Percentiles rank a stretch among this genome's conserved stretches.
Evolutionary conservation across 64 coral and sea anemone genomes (phyloP).

Genomic region (Stichodactyla helianthus): DNA sequence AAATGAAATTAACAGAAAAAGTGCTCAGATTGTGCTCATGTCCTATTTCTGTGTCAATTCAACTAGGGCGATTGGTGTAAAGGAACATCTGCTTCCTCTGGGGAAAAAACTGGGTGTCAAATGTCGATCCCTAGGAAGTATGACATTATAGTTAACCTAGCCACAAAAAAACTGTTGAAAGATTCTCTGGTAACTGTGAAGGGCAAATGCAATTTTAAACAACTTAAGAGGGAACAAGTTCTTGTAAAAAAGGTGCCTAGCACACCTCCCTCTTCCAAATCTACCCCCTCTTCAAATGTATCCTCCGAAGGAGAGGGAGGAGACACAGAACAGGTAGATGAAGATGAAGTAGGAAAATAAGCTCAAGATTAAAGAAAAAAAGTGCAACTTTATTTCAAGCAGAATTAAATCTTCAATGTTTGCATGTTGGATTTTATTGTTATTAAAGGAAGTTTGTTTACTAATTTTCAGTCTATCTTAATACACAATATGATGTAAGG

Average conservation of each 20-base stretch:
- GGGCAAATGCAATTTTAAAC: conserved; percentile 24
- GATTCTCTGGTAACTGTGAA: background rate
- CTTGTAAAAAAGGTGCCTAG: conserved; percentile 10
- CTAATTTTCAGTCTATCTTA: too few relatives aligned
- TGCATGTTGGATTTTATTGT: too few relatives aligned
- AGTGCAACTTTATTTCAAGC: too few relatives aligned
- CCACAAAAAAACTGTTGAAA: conserved; percentile 30
- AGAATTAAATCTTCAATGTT: too few relatives aligned
- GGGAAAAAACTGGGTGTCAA: conserved; percentile 41
- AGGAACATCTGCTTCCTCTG: conserved; percentile 34
- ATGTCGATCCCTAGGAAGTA: conserved; percentile 47
- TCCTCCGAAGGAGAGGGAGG: too few relatives aligned
- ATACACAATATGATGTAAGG: too few relatives aligned
- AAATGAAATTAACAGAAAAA: conserved; percentile 33
- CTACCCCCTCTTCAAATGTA: too few relatives aligned
- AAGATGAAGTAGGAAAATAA: too few relatives aligned
- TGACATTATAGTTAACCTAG: conserved; percentile 47
- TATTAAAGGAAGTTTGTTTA: too few relatives aligned
- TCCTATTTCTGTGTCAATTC: conserved; percentile 23
- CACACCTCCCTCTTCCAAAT: too few relatives aligned
- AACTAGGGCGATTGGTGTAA: conserved; percentile 4
- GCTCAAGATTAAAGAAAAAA: too few relatives aligned
- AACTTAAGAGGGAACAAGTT: conserved; percentile 21
- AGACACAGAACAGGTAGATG: too few relatives aligned
- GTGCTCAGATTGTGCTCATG: conserved; percentile 39